These are phyloP conservation scores for Lissonota sp. DNA, from an alignment of 2,888 invertebrate genomes.

Conservation along the genomic window DNA sequence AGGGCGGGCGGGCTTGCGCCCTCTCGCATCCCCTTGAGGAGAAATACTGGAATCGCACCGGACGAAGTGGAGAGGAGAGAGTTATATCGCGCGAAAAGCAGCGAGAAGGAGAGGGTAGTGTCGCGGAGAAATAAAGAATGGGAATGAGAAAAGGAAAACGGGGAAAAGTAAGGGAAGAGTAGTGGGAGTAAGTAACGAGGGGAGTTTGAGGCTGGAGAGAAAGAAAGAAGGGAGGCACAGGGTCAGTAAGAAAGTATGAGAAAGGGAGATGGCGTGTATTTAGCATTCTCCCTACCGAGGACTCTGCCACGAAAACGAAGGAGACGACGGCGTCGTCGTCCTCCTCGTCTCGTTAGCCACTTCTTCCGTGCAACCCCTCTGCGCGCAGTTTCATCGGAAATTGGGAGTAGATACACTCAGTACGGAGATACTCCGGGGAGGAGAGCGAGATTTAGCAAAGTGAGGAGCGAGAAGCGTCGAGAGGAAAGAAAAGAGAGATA, in stretches of 20 bases:
- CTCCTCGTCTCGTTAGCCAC: conserved; percentile 78
- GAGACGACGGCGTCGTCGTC: conserved; percentile 69
- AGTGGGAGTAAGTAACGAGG: conserved; percentile 48
- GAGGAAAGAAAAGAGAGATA: conserved; percentile 31
- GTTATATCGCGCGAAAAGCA: conserved; percentile 40
- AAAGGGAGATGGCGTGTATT: conserved; percentile 75
- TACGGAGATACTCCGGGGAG: conserved; percentile 8
- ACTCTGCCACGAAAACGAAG: conserved; percentile 80
- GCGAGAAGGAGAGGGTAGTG: conserved; percentile 33
- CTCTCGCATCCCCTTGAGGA: too few relatives aligned
- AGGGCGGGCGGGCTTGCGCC: too few relatives aligned
- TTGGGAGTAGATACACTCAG: conserved; percentile 60
- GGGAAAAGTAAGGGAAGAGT: not conserved
- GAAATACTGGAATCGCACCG: too few relatives aligned
- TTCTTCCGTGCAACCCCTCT: conserved; percentile 67
- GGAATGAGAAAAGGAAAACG: conserved; percentile 45
- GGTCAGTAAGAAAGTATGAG: conserved; percentile 72
- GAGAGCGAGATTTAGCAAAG: not conserved
- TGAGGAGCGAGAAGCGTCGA: too few relatives aligned
- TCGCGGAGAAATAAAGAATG: conserved; percentile 59
- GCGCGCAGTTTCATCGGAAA: conserved; percentile 60
- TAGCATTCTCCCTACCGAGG: conserved; percentile 75
- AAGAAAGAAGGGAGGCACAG: conserved; percentile 65
- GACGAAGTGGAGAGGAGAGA: conserved; percentile 25
- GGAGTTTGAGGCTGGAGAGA: conserved; percentile 24